These are phyloP conservation scores for Psammodynastes pulverulentus DNA, from an alignment of 2,113 vertebrate genomes.

Conservation along the genomic window DNA sequence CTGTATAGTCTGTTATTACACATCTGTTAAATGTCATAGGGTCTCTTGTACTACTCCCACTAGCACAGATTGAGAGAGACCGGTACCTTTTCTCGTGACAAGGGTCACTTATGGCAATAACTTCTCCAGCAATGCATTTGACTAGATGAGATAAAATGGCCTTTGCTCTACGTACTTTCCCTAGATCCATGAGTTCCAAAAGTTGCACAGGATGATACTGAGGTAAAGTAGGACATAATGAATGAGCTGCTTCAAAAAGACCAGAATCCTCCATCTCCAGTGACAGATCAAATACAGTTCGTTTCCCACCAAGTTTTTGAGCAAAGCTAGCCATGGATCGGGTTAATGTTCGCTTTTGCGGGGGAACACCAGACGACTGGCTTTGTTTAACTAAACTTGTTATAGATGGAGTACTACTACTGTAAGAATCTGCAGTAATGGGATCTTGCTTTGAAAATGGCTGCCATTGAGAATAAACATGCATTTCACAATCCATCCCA, in stretches of 20 bases:
- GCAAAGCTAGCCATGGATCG: conserved; percentile 94
- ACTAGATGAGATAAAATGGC: conserved; percentile 95
- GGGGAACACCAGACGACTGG: conserved; percentile 71
- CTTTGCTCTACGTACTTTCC: conserved; percentile 90
- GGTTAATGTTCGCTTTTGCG: conserved; percentile 81
- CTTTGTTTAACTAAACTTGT: conserved; percentile 79
- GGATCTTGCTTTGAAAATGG: conserved; percentile 74
- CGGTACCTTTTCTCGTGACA: conserved; percentile 81
- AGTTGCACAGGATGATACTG: conserved; percentile 97
- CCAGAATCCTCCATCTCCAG: conserved; percentile 90
- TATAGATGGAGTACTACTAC: conserved; percentile 80
- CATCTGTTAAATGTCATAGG: conserved; percentile 83
- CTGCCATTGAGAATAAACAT: conserved; percentile 98
- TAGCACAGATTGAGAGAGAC: conserved; percentile 90
- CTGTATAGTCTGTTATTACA: conserved; percentile 87
- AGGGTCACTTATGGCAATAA: conserved; percentile 79
- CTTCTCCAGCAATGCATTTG: conserved; percentile 95
- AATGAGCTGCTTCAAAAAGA: conserved; percentile 94
- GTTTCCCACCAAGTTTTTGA: conserved; percentile 93
- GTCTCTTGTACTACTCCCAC: conserved; percentile 88
- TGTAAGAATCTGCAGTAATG: conserved; percentile 62
- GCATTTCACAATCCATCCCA: conserved; percentile 99
- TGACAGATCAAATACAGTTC: conserved; percentile 81
- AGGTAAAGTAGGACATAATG: conserved; percentile 89
- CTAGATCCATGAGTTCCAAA: conserved; percentile 95